Evolutionary conservation across 2,888 invertebrate species (phyloP).

Genomic region (Carabus problematicus): DNA sequence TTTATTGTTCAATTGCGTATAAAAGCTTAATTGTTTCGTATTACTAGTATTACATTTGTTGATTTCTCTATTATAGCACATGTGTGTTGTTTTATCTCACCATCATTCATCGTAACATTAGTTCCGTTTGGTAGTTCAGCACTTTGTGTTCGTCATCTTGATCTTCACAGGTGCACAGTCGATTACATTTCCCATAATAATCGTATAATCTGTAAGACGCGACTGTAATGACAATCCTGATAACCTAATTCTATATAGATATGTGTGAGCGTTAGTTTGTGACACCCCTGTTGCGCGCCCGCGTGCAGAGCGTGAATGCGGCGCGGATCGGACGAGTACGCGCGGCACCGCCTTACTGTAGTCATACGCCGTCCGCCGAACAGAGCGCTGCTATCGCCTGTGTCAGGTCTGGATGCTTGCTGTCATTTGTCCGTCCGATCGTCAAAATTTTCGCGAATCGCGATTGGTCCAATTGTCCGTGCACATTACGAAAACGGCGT

Average conservation of each 20-base stretch:
- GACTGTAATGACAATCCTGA: constrained; percentile 3
- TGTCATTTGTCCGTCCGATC: constrained; percentile 10
- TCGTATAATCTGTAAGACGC: constrained; percentile 13
- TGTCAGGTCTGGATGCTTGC: neutral
- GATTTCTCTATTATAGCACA: too few relatives aligned
- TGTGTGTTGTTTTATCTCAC: too few relatives aligned
- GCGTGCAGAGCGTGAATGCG: constrained; percentile 10
- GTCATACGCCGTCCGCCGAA: constrained; percentile 55
- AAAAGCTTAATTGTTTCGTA: too few relatives aligned
- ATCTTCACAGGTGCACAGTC: neutral
- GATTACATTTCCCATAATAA: constrained; percentile 12
- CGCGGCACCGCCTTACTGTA: constrained; percentile 54
- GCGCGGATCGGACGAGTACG: constrained; percentile 47
- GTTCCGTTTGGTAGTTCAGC: too few relatives aligned
- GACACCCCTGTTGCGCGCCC: constrained; percentile 23
- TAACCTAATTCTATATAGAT: constrained; percentile 6
- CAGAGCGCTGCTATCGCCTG: constrained; percentile 25
- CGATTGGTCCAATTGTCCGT: neutral
- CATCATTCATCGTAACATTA: too few relatives aligned
- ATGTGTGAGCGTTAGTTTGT: constrained; percentile 8
- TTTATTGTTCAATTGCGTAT: too few relatives aligned
- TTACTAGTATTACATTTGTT: too few relatives aligned
- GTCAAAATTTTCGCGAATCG: neutral
- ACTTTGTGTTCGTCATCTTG: too few relatives aligned
- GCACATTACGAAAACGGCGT: neutral